Percentiles rank a stretch among this genome's conserved stretches.
Conservation (phyloP, 2,113 vertebrate species). For the Atractosteus spatula region DNA sequence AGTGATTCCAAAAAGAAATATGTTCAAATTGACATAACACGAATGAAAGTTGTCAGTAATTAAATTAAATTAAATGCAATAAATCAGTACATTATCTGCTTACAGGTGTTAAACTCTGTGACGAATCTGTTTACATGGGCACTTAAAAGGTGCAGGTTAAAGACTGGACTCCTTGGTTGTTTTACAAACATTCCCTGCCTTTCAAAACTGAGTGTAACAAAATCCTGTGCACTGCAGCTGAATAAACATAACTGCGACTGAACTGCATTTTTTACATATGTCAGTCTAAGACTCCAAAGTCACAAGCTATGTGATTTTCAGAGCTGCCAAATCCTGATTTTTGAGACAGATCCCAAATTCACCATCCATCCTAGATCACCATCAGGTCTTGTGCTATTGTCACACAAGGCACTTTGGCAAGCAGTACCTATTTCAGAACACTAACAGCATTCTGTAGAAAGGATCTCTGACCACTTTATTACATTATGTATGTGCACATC, state of each 20-base stretch:
- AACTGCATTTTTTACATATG: neutral
- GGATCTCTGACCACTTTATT: too few species aligned
- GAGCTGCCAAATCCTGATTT: neutral
- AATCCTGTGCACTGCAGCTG: conserved; percentile 77
- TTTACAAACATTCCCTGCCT: conserved; percentile 78
- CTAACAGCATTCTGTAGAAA: too few species aligned
- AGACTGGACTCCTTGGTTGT: conserved; percentile 63
- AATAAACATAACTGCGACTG: conserved; percentile 75
- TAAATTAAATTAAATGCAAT: too few species aligned
- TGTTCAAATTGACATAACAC: too few species aligned
- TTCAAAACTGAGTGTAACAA: conserved; percentile 71
- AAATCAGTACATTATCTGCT: too few species aligned
- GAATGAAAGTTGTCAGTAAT: too few species aligned
- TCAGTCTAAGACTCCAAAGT: neutral
- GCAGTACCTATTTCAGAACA: too few species aligned
- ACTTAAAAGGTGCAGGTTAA: conserved; percentile 64
- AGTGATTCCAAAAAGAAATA: too few species aligned
- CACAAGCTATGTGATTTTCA: conserved; percentile 5
- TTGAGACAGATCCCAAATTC: neutral
- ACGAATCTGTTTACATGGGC: conserved; percentile 48
- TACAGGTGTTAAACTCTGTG: too few species aligned
- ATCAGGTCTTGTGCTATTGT: conserved; percentile 16
- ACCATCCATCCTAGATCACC: conserved; percentile 1
- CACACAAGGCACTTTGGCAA: too few species aligned
- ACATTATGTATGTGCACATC: too few species aligned